Evolutionary conservation across 2,888 invertebrate genomes (phyloP), one percentile per base, ranked within the genome.

Genomic region (Bombyx huttoni): DNA sequence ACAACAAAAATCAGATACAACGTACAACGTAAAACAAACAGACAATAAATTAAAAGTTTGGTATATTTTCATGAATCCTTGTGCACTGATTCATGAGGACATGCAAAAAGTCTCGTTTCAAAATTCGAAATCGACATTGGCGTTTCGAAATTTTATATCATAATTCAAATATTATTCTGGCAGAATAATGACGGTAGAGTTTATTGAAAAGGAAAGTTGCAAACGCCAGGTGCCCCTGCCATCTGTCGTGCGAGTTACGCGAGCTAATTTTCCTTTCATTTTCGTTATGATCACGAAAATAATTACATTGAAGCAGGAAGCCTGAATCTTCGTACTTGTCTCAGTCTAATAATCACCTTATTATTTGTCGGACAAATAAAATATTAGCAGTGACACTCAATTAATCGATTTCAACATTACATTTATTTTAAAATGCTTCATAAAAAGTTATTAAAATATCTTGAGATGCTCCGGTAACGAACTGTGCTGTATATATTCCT

Each of bases 151-250:
- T 60, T 40, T 62, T 64, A 63, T 61, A 65, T 65, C 56, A 61
- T 60, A 62, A 64, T 69, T 61, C 62, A 56, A 63, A 54, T 63
- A 60, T 58, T 56, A 61, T 62, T 62, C 54, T 53, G 53, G 51
- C 56, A 55, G 53, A 64, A 64, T 60, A 66, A 63, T 60, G 57
- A 64, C 62, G 55, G 63, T 60, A 60, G 69, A 67, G 74, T 70
- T 79, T 73, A 79, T 76, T 75, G 76, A 78, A 78, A 78, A 73
- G 77, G 75, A 78, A 79, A 78, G 75, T 78, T 73, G 59, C 55
- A 63, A 65, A 65, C 61, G 70, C 64, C 78, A 78, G 76, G 76
- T 78, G 78, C 57, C 59, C 53, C 55, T 59, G 65, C 65, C 71
- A 73, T 64, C 71, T 73, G 74, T 61, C 65, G 67, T 67, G 63